Evolutionary conservation across 2,888 invertebrate species (phyloP).

Genomic region (Selenia dentaria): DNA sequence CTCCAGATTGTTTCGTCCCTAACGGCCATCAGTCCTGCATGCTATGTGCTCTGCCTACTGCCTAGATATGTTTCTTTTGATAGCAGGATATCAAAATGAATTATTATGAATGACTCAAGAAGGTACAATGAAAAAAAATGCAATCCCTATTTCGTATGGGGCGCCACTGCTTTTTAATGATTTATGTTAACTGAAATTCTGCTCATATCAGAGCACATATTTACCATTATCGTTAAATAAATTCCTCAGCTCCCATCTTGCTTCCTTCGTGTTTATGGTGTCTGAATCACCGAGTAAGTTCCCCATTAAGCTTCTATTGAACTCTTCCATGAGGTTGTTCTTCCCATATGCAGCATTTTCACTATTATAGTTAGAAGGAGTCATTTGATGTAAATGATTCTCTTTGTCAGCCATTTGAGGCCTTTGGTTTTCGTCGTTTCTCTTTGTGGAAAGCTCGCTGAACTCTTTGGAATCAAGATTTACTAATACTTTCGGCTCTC

Average conservation of each 20-base stretch:
- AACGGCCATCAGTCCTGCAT: no score
- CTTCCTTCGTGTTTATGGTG: conserved; percentile 89
- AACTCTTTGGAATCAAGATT: conserved; percentile 79
- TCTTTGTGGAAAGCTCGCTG: conserved; percentile 65
- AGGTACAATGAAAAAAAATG: no score
- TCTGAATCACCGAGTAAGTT: conserved; percentile 84
- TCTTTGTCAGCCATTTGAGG: conserved; percentile 58
- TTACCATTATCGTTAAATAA: conserved; percentile 84
- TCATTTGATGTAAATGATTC: conserved; percentile 53
- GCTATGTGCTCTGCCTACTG: no score
- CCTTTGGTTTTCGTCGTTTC: conserved; percentile 60
- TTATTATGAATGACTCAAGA: no score
- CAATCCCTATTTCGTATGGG: no score
- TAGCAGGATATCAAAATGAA: no score
- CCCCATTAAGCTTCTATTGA: conserved; percentile 76
- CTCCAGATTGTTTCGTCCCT: no score
- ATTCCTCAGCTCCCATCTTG: conserved; percentile 86
- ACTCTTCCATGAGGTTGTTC: conserved; percentile 77
- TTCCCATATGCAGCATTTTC: conserved; percentile 62
- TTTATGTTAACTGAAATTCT: no score
- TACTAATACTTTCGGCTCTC: conserved; percentile 75
- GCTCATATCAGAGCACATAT: no score
- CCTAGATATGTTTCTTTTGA: no score
- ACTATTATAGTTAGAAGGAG: conserved; percentile 46
- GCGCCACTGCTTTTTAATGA: no score